These are phyloP conservation scores for Amazona vittata DNA, from an alignment of 2,113 vertebrate species.

Conservation along the genomic window DNA sequence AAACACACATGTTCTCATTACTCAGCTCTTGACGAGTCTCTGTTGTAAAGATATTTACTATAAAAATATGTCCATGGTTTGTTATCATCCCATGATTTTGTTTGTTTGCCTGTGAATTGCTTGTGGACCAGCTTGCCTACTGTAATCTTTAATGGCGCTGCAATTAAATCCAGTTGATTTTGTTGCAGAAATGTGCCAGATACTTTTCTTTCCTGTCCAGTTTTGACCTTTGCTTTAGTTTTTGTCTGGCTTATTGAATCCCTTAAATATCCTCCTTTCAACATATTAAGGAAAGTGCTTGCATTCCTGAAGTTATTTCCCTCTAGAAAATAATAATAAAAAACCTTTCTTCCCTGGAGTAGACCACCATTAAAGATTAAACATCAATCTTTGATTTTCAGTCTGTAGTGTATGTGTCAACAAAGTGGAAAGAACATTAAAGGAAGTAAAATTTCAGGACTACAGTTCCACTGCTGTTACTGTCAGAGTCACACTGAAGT, in stretches of 20 bases:
- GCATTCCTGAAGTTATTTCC: neutral
- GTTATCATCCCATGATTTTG: neutral
- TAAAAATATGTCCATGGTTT: neutral
- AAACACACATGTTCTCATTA: neutral
- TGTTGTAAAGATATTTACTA: neutral
- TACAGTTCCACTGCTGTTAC: neutral
- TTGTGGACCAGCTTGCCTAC: neutral
- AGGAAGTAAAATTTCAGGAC: neutral
- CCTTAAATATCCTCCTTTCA: neutral
- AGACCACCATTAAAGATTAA: neutral
- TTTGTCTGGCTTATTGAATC: neutral
- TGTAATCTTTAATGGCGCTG: neutral
- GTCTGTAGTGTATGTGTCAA: neutral
- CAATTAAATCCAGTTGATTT: neutral
- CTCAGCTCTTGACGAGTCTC: neutral
- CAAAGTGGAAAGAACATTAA: neutral
- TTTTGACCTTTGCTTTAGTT: neutral
- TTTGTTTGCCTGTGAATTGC: neutral
- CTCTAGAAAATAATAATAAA: neutral
- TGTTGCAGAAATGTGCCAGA: neutral
- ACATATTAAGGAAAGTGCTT: neutral
- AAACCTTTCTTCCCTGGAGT: neutral
- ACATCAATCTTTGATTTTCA: neutral
- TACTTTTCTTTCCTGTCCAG: neutral
- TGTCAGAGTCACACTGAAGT: neutral